phyloP scores from a whole-genome alignment of 2,888 invertebrate genomes.

The Orthonevra nobilis region DNA sequence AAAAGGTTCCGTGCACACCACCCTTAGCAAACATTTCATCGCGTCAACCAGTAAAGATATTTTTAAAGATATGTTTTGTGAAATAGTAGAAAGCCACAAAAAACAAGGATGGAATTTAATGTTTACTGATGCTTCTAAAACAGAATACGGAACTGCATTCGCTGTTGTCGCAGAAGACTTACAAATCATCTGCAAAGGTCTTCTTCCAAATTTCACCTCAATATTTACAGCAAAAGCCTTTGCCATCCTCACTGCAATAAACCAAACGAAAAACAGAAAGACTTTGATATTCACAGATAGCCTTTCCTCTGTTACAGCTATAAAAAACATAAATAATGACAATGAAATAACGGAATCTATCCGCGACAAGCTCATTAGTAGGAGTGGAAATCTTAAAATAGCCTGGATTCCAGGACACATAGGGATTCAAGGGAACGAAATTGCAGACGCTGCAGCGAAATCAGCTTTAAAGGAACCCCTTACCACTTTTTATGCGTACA shows the following conservation, averaged over 20 bases:
- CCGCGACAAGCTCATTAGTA: too few species aligned
- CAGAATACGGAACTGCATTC: slow-evolving; percentile 11
- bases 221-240: slow-evolving; percentile 31
- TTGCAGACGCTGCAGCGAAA: background rate
- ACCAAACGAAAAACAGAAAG: background rate
- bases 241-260: slow-evolving; percentile 9
- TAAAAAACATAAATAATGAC: background rate
- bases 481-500: background rate
- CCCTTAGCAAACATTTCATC: too few species aligned
- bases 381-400: too few species aligned
- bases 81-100: too few species aligned
- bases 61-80: background rate
- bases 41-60: background rate
- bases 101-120: background rate
- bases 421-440: slow-evolving; percentile 1
- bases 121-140: slow-evolving; percentile 26
- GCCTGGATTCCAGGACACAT: background rate
- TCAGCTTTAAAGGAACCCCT: slow-evolving; percentile 1
- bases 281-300: slow-evolving; percentile 13
- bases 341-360: background rate
- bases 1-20: background rate
- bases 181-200: background rate
- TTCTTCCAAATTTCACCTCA: slow-evolving; percentile 6
- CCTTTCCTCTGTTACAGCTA: slow-evolving; percentile 1
- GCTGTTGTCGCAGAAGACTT: slow-evolving; percentile 30